Conservation (phyloP, 2,888 invertebrate species). For the Tyria jacobaeae region DNA sequence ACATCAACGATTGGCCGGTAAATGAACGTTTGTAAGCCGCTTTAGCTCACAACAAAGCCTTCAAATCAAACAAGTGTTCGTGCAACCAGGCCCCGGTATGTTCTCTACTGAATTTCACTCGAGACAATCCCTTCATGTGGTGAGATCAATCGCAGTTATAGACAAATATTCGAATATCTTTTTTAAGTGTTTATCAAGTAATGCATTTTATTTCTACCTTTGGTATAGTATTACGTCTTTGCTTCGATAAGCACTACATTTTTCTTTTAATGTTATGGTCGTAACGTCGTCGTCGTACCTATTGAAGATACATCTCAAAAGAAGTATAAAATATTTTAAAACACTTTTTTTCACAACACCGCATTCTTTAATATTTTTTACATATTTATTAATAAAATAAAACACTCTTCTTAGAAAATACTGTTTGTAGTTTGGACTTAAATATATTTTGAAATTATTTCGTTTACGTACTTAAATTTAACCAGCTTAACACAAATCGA, state of each 20-base stretch:
- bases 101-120: slow-evolving; percentile 58
- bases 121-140: slow-evolving; percentile 46
- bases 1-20: slow-evolving; percentile 52
- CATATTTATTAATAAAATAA: too few relatives aligned
- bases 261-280: too few relatives aligned
- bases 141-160: slow-evolving; percentile 60
- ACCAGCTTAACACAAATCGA: not conserved
- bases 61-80: slow-evolving; percentile 74
- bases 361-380: too few relatives aligned
- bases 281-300: too few relatives aligned
- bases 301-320: too few relatives aligned
- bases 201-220: not conserved
- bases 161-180: slow-evolving; percentile 59
- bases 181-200: not conserved
- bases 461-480: not conserved
- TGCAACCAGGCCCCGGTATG: slow-evolving; percentile 57
- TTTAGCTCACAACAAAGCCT: slow-evolving; percentile 54
- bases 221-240: too few relatives aligned
- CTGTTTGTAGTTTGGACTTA: too few relatives aligned
- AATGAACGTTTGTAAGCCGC: slow-evolving; percentile 62
- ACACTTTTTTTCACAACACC: too few relatives aligned
- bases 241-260: too few relatives aligned
- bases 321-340: too few relatives aligned
- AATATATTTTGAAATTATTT: not conserved
- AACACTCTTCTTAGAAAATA: too few relatives aligned